Percentiles rank a stretch among this genome's conserved stretches.
These are phyloP conservation scores for Exocentrus adspersus DNA, from an alignment of 2,888 invertebrate genomes.

Conservation along the genomic window DNA sequence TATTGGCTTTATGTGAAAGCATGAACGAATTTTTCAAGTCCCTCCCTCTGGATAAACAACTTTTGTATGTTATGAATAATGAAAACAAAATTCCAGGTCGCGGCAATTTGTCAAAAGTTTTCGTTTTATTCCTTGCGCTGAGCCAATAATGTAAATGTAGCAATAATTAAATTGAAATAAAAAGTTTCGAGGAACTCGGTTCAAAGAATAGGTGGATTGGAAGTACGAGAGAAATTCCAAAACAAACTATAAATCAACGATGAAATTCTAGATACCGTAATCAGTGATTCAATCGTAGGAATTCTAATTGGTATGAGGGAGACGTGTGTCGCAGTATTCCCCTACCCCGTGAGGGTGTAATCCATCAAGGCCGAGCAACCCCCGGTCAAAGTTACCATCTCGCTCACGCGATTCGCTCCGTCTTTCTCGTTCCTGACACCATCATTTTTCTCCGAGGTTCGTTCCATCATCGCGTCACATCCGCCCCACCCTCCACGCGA, in stretches of 20 bases:
- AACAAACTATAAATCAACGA: conserved; percentile 41
- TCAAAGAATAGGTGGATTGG: conserved; percentile 31
- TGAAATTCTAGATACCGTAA: conserved; percentile 47
- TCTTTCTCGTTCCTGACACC: conserved; percentile 64
- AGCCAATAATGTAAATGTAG: conserved; percentile 29
- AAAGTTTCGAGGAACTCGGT: conserved; percentile 31
- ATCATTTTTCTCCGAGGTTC: conserved; percentile 79
- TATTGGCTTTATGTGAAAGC: conserved; percentile 61
- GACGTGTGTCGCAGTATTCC: conserved; percentile 57
- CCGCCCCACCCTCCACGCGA: conserved; percentile 69
- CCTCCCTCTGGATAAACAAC: conserved; percentile 57
- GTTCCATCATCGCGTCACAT: conserved; percentile 81
- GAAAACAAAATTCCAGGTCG: conserved; percentile 55
- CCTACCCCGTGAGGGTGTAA: conserved; percentile 64
- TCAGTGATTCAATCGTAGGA: conserved; percentile 63
- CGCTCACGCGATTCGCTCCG: conserved; percentile 60
- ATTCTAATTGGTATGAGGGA: conserved; percentile 62
- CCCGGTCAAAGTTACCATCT: conserved; percentile 73
- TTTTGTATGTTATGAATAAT: conserved; percentile 55
- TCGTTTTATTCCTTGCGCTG: conserved; percentile 24
- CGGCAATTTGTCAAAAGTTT: conserved; percentile 47
- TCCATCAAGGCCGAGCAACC: conserved; percentile 64
- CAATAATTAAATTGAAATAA: conserved; percentile 38
- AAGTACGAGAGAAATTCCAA: conserved; percentile 36
- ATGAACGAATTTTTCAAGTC: conserved; percentile 59